Evolutionary conservation across 1,140 invertebrate genomes (phyloP), one percentile per base, ranked within the genome.

Genomic region (Pantala flavescens): DNA sequence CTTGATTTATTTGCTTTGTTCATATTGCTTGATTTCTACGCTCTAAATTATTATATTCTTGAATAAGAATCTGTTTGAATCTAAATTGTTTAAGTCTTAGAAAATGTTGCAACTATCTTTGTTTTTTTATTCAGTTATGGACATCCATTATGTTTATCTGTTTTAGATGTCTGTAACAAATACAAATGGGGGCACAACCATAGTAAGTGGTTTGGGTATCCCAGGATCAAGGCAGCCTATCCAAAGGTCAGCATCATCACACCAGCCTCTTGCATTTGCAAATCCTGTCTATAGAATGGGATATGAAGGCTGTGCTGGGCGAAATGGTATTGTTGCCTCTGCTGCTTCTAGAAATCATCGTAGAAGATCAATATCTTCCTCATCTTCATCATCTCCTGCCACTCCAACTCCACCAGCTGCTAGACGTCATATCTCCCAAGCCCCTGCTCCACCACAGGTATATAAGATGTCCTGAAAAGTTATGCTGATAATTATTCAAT

Each of bases 241-340:
- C 36, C 36, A 72, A 43, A 70, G 72, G n/a, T 76, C 73, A 71
- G 74, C 70, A 78, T 78, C 71, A 77, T 23, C 70, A 77, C 85
- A 43, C 85, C 89, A 74, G 49, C 92, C 93, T 7, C 81, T 96
- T 71, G 93, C 93, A 42, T 95, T 96, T 78, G 91, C 91, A 43
- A 96, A 95, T 84, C 93, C 93, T 2, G 89, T 94, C 71, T 95
- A 95, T 81, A 80, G 82, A 73, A 78, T 82, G 72, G 76, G 49
- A 77, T 19, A 75, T 75, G 10, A 49, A 55, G n/a, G 73, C 0
- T 49, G 73, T 23, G 14, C n/a, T 16, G 49, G 49, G 12, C 49
- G 49, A 63, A 63, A 63, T 63, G n/a, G 49, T 14, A 21, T 21
- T 63, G 49, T 63, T 19, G 49, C 49, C 12, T 19, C 49, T 63